Conservation (phyloP, 2,113 vertebrate species). For the Dasyornis broadbenti region DNA sequence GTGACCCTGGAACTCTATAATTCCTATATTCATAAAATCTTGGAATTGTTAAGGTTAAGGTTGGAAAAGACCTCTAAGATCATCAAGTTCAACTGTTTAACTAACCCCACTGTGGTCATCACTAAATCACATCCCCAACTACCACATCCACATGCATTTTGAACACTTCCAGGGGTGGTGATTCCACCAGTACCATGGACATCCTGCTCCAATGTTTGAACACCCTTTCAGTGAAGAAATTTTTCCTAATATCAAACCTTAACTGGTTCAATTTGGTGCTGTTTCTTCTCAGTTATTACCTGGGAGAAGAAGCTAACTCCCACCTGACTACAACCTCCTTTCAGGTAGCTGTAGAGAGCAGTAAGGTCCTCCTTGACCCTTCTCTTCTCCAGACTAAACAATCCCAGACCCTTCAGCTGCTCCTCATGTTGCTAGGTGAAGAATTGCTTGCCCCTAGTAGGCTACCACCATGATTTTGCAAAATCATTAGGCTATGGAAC, state of each 20-base stretch:
- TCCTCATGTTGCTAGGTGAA: not conserved
- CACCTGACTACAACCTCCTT: not conserved
- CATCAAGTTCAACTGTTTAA: not conserved
- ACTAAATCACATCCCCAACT: not conserved
- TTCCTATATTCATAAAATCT: not conserved
- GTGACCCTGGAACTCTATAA: not conserved
- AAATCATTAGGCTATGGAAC: not conserved
- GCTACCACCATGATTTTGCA: not conserved
- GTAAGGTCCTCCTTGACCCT: not conserved
- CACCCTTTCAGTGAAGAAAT: not conserved
- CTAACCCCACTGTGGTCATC: rapidly evolving
- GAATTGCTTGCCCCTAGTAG: not conserved
- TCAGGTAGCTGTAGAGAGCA: not conserved
- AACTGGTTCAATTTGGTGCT: not conserved
- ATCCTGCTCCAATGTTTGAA: not conserved
- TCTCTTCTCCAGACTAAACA: not conserved
- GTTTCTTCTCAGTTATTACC: not conserved
- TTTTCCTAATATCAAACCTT: not conserved
- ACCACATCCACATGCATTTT: not conserved
- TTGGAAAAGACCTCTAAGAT: not conserved
- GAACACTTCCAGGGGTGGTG: not conserved
- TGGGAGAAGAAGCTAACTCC: not conserved
- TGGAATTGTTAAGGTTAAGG: not conserved
- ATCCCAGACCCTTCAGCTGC: not conserved
- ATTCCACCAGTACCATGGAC: not conserved